Percentiles rank a stretch among this genome's conserved stretches.
Evolutionary conservation across 2,113 vertebrate species (phyloP).

Genomic region (Indri indri): DNA sequence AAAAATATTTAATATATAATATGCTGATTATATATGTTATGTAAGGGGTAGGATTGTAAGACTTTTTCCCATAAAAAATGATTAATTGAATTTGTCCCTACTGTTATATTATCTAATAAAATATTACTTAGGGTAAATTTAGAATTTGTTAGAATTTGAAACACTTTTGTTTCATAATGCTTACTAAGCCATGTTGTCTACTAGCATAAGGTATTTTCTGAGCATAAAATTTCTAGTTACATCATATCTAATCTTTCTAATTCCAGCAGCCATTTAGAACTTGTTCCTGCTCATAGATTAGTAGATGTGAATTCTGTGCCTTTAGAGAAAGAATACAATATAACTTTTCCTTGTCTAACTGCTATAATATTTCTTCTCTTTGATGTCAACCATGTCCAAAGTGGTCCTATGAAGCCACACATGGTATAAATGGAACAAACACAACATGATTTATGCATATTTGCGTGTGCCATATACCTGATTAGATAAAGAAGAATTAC

Average conservation of each 20-base stretch:
- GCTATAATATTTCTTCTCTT: slow-evolving; percentile 55
- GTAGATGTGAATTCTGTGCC: slow-evolving; percentile 1
- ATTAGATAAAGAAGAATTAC: slow-evolving; percentile 67
- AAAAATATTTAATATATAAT: neutral
- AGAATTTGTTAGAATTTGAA: neutral
- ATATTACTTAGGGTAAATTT: neutral
- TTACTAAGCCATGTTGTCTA: neutral
- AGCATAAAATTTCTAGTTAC: neutral
- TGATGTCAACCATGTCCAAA: slow-evolving; percentile 54
- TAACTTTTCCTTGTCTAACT: slow-evolving; percentile 55
- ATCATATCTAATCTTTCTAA: slow-evolving; percentile 37
- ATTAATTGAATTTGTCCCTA: neutral
- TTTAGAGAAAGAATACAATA: neutral
- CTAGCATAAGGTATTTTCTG: neutral
- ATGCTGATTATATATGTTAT: neutral
- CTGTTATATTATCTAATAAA: neutral
- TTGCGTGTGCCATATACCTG: slow-evolving; percentile 41
- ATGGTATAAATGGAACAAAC: slow-evolving; percentile 57
- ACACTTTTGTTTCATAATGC: neutral
- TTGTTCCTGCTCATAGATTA: slow-evolving; percentile 21
- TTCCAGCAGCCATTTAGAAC: neutral
- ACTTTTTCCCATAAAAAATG: neutral
- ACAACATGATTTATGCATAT: slow-evolving; percentile 63
- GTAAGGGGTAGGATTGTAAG: neutral
- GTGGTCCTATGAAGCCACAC: slow-evolving; percentile 11